These are phyloP conservation scores for Sipha maydis DNA, from an alignment of 2,888 invertebrate species.

Conservation along the genomic window DNA sequence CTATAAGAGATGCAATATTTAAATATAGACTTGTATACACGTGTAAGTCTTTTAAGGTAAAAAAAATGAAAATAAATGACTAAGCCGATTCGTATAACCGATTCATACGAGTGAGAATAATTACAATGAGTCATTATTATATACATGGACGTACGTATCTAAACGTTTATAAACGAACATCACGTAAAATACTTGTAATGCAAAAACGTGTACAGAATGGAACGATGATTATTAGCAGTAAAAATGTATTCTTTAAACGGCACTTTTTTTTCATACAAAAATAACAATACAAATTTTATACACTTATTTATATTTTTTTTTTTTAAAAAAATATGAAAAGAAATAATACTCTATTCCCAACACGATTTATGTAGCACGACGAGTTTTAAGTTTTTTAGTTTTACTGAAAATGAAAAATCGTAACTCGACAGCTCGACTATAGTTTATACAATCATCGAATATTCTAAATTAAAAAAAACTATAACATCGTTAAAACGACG, in stretches of 20 bases:
- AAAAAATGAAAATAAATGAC: background rate
- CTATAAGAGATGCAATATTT: too few species aligned
- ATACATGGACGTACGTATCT: background rate
- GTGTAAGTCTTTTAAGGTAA: background rate
- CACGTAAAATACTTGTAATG: slow-evolving; percentile 30
- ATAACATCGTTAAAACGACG: too few species aligned
- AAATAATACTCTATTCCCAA: background rate
- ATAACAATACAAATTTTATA: background rate
- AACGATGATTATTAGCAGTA: slow-evolving; percentile 2
- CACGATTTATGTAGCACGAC: background rate
- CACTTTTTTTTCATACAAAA: background rate
- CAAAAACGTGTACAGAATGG: slow-evolving; percentile 16
- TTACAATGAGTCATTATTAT: background rate
- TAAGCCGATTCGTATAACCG: background rate
- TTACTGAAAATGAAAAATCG: too few species aligned
- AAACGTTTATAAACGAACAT: slow-evolving; percentile 17
- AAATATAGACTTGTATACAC: background rate
- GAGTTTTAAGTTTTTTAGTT: background rate
- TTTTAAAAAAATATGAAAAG: background rate
- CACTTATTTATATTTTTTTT: background rate
- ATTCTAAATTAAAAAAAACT: too few species aligned
- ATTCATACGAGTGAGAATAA: background rate
- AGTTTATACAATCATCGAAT: too few species aligned
- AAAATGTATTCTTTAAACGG: background rate
- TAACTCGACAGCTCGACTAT: too few species aligned